Conservation (phyloP, 53 echinoderm and acorn worm genomes). For the Holothuria leucospilota region DNA sequence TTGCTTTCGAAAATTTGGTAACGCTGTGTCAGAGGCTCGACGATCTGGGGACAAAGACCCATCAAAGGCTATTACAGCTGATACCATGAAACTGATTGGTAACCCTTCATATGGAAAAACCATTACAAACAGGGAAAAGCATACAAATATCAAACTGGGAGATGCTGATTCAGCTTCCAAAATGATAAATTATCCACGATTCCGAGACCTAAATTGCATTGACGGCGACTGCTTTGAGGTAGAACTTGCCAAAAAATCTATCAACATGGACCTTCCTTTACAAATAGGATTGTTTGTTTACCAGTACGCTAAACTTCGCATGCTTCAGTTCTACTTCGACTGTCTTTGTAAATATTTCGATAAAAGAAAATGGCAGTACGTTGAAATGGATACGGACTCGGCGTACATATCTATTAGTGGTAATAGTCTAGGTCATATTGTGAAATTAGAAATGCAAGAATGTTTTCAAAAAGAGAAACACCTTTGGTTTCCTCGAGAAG, state of each 20-base stretch:
- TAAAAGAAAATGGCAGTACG: slow-evolving; percentile 19
- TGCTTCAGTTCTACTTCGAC: slow-evolving; percentile 73
- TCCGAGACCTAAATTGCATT: slow-evolving; percentile 40
- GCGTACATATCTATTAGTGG: slow-evolving; percentile 64
- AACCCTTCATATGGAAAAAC: slow-evolving; percentile 70
- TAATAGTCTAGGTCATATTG: slow-evolving; percentile 15
- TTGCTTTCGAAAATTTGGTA: slow-evolving; percentile 56
- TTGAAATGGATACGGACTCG: slow-evolving; percentile 76
- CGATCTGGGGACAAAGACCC: slow-evolving; percentile 51
- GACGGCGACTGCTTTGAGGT: slow-evolving; percentile 43
- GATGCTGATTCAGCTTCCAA: slow-evolving; percentile 13
- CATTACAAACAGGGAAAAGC: slow-evolving; percentile 51
- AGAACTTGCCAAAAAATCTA: slow-evolving; percentile 33
- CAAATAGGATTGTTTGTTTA: slow-evolving; percentile 75
- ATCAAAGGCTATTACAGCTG: slow-evolving; percentile 57
- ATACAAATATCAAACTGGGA: slow-evolving; percentile 25
- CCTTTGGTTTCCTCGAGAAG: slow-evolving; percentile 49
- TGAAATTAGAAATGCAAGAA: slow-evolving; percentile 21
- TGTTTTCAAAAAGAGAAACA: neutral
- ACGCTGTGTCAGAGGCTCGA: slow-evolving; percentile 61
- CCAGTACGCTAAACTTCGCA: slow-evolving; percentile 67
- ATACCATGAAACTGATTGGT: slow-evolving; percentile 63
- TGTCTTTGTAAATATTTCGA: slow-evolving; percentile 58
- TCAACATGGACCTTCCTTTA: slow-evolving; percentile 55
- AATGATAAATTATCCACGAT: slow-evolving; percentile 23